Evolutionary conservation across 2,888 invertebrate genomes (phyloP), one percentile per base, ranked within the genome.

Genomic region (Drosophila basisetae): DNA sequence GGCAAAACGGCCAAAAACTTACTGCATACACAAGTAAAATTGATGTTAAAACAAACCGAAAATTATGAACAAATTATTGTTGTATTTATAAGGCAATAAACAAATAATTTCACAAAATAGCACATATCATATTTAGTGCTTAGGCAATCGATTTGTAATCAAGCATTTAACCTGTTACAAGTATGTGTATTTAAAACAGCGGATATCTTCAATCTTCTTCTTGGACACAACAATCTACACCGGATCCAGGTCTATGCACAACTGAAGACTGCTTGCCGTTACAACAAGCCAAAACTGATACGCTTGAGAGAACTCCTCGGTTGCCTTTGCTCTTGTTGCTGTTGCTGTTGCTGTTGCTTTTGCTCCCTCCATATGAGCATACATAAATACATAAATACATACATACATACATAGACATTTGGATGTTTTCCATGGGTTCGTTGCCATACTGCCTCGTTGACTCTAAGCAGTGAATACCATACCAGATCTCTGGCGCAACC

Each of bases 181-280:
- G 54, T 49, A 5, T 16, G 13, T 2, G 33, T 52, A 63, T 43
- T 39, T 43, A 28, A 33, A 52, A 33, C 22, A n/a, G 30, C 55
- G 39, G 33, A 53, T 55, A 31, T 52, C 33, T 59, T 28, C 22
- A 41, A 52, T 60, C 50, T 70, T 68, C 35, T 62, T 70, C 74
- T 72, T 62, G 30, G 41, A 39, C 43, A 63, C 43, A 67, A 56
- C 70, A 74, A 78, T 68, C 80, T 62, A 67, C 67, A 75, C 73
- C 73, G 68, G 74, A 74, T 79, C 62, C 76, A 80, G 68, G 83
- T 82, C 78, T 80, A 68, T 73, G 88, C 80, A 76, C 78, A 88
- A 90, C 90, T 85, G 83, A 90, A 85, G 90, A 85, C 80, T 59
- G 76, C 66, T 89, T 86, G 84, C 83, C 84, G 85, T 85, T 90